Evolutionary conservation across 2,113 vertebrate genomes (phyloP).

Genomic region (human): DNA sequence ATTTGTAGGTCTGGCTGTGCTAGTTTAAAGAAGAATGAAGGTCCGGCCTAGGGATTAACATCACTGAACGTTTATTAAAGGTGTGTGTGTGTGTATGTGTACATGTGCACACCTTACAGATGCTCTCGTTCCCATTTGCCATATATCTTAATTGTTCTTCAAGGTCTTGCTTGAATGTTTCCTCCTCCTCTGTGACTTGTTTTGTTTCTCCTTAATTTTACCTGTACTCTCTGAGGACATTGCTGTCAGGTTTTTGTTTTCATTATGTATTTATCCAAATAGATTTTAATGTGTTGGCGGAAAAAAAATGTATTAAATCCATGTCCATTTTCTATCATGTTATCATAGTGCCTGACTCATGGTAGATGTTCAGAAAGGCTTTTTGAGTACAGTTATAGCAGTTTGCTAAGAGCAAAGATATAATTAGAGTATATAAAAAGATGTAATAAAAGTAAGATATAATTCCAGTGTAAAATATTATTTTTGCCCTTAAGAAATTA

Average conservation of each 20-base stretch:
- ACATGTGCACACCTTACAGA: not conserved
- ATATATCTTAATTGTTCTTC: not conserved
- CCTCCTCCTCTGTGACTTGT: not conserved
- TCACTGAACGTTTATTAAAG: not conserved
- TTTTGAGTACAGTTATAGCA: not conserved
- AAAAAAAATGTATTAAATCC: constrained; percentile 10
- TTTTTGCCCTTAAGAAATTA: not conserved
- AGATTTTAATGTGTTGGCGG: not conserved
- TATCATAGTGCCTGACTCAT: not conserved
- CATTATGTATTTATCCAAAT: not conserved
- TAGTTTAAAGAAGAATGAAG: not conserved
- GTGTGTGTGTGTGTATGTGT: not conserved
- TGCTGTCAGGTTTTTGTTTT: not conserved
- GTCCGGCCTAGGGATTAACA: not conserved
- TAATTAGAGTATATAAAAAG: not conserved
- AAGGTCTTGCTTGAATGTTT: not conserved
- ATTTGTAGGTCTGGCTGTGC: not conserved
- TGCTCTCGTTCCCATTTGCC: not conserved
- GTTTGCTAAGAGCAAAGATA: not conserved
- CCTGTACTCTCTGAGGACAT: not conserved
- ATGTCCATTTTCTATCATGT: not conserved
- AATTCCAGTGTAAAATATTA: not conserved
- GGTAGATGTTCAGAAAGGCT: not conserved
- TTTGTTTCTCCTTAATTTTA: not conserved
- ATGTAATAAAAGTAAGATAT: not conserved